Percentiles rank a stretch among this genome's conserved stretches.
Conservation (phyloP, 2,888 invertebrate genomes). For the Cosmopolites sordidus region DNA sequence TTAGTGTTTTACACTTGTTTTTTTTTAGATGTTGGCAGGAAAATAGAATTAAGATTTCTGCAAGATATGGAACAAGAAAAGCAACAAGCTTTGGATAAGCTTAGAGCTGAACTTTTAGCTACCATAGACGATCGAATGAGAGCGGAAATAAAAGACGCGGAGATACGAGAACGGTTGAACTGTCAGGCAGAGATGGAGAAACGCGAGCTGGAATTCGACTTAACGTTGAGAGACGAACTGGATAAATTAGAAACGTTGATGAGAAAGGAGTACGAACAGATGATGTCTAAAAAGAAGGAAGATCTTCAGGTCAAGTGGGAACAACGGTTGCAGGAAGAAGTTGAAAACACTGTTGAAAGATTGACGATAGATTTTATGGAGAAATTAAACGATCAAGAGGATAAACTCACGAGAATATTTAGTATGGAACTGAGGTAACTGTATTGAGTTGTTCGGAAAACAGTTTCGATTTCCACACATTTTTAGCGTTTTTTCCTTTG, state of each 20-base stretch:
- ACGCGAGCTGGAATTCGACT: slow-evolving; percentile 27
- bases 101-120: slow-evolving; percentile 31
- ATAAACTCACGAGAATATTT: slow-evolving; percentile 13
- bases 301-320: slow-evolving; percentile 30
- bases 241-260: slow-evolving; percentile 27
- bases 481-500: too few relatives aligned
- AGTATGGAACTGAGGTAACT: slow-evolving; percentile 36
- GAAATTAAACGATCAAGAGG: slow-evolving; percentile 38
- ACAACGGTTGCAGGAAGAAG: slow-evolving; percentile 33
- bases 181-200: slow-evolving; percentile 29
- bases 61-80: slow-evolving; percentile 40
- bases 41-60: slow-evolving; percentile 40
- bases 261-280: slow-evolving; percentile 25
- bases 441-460: too few relatives aligned
- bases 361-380: slow-evolving; percentile 37
- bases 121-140: slow-evolving; percentile 29
- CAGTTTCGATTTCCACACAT: too few relatives aligned
- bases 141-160: slow-evolving; percentile 31
- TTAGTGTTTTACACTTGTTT: not conserved
- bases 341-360: slow-evolving; percentile 34
- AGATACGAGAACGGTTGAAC: slow-evolving; percentile 29
- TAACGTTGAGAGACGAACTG: slow-evolving; percentile 27
- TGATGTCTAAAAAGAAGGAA: slow-evolving; percentile 21
- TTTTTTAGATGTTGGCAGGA: slow-evolving; percentile 41
- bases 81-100: slow-evolving; percentile 37